phyloP scores from a whole-genome alignment of 2,888 invertebrate genomes.

The Cetonia aurata region DNA sequence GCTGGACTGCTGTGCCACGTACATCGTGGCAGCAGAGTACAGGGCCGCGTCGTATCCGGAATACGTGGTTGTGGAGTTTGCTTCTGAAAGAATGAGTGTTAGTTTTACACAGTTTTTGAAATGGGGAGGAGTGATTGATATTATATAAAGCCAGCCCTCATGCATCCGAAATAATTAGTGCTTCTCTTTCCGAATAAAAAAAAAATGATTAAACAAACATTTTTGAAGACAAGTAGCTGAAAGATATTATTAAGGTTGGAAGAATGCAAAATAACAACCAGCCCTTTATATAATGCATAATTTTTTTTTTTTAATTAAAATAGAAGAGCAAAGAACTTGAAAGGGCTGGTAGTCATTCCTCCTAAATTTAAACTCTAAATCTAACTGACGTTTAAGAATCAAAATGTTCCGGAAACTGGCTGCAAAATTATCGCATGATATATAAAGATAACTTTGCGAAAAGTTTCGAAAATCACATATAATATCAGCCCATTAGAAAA shows the following conservation, averaged over 20 bases:
- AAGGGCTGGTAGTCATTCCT: too few species aligned
- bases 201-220: too few species aligned
- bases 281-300: too few species aligned
- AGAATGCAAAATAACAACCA: too few species aligned
- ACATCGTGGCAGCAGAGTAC: slow-evolving; percentile 95
- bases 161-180: slow-evolving; percentile 19
- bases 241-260: too few species aligned
- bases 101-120: slow-evolving; percentile 2
- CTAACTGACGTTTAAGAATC: slow-evolving; percentile 1
- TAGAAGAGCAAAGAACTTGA: too few species aligned
- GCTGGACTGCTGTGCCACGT: slow-evolving; percentile 84
- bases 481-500: slow-evolving; percentile 40
- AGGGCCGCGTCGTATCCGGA: slow-evolving; percentile 95
- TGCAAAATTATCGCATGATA: slow-evolving; percentile 20
- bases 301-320: too few species aligned
- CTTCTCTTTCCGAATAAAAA: too few species aligned
- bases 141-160: slow-evolving; percentile 24
- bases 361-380: too few species aligned
- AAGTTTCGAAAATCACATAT: slow-evolving; percentile 16
- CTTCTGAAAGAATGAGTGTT: slow-evolving; percentile 66
- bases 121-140: background rate
- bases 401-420: slow-evolving; percentile 36
- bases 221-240: too few species aligned
- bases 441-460: slow-evolving; percentile 27
- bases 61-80: slow-evolving; percentile 78